Evolutionary conservation across 2,888 invertebrate genomes (phyloP).

Genomic region (Falcaria lacertinaria): DNA sequence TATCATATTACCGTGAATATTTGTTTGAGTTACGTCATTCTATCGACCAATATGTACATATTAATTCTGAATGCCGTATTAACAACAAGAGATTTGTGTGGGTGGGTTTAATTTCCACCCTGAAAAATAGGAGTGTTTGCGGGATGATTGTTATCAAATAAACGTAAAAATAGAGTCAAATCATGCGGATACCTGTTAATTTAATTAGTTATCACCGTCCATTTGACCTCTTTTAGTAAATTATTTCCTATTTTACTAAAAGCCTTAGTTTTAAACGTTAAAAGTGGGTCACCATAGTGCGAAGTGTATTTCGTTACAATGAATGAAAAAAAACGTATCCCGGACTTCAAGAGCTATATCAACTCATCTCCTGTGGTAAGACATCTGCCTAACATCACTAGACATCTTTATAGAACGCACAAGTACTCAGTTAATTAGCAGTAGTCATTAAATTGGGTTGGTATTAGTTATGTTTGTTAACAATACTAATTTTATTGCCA

Average conservation of each 20-base stretch:
- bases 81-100: constrained; percentile 8
- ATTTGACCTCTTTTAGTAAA: constrained; percentile 27
- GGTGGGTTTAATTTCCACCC: constrained; percentile 24
- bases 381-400: constrained; percentile 3
- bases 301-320: constrained; percentile 58
- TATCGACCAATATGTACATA: constrained; percentile 17
- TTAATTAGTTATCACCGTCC: constrained; percentile 32
- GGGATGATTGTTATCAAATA: constrained; percentile 64
- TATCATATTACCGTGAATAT: constrained; percentile 15
- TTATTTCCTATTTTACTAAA: constrained; percentile 20
- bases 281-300: constrained; percentile 58
- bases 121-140: constrained; percentile 41
- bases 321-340: constrained; percentile 76
- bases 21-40: constrained; percentile 13
- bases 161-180: constrained; percentile 43
- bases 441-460: too few species aligned
- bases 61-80: constrained; percentile 6
- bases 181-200: constrained; percentile 56
- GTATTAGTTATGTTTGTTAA: too few species aligned
- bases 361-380: constrained; percentile 64
- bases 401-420: neutral
- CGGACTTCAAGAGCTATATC: constrained; percentile 80
- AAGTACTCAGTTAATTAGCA: too few species aligned
- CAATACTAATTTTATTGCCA: too few species aligned
- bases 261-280: constrained; percentile 25